Percentiles rank a stretch among this genome's conserved stretches.
Evolutionary conservation across 2,888 invertebrate species (phyloP).

Genomic region (Heliconius erato): DNA sequence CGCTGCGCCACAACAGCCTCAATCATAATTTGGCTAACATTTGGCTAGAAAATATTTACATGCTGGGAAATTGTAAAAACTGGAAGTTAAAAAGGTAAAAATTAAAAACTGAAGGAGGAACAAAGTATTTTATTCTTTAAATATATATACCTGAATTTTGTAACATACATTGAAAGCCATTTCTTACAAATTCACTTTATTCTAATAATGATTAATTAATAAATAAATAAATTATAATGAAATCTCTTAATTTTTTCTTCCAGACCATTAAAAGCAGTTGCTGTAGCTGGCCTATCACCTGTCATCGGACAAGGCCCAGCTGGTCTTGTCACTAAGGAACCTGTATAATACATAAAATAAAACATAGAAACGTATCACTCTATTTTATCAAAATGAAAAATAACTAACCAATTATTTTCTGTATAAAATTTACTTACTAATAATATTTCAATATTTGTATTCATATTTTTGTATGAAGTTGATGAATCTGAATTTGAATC

Average conservation of each 20-base stretch:
- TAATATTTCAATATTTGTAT: constrained; percentile 5
- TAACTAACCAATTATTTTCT: background rate
- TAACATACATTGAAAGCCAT: too few species aligned
- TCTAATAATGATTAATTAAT: too few species aligned
- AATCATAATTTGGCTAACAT: background rate
- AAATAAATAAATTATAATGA: too few species aligned
- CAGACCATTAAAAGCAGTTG: constrained; percentile 78
- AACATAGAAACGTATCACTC: background rate
- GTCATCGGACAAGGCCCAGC: constrained; percentile 90
- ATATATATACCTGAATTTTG: too few species aligned
- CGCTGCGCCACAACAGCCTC: background rate
- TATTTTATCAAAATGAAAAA: background rate
- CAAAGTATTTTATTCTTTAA: too few species aligned
- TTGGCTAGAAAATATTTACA: background rate
- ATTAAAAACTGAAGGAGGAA: too few species aligned
- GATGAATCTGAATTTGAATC: background rate
- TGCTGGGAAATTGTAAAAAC: too few species aligned
- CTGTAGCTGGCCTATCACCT: constrained; percentile 77
- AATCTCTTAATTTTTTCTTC: constrained; percentile 50
- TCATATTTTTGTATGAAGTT: constrained; percentile 1
- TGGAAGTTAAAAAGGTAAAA: too few species aligned
- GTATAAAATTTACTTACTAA: background rate
- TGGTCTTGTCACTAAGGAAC: constrained; percentile 88
- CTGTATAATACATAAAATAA: constrained; percentile 48
- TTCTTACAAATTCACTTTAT: too few species aligned